phyloP scores from a whole-genome alignment of 1,140 invertebrate genomes.

The Drosophila prosaltans region DNA sequence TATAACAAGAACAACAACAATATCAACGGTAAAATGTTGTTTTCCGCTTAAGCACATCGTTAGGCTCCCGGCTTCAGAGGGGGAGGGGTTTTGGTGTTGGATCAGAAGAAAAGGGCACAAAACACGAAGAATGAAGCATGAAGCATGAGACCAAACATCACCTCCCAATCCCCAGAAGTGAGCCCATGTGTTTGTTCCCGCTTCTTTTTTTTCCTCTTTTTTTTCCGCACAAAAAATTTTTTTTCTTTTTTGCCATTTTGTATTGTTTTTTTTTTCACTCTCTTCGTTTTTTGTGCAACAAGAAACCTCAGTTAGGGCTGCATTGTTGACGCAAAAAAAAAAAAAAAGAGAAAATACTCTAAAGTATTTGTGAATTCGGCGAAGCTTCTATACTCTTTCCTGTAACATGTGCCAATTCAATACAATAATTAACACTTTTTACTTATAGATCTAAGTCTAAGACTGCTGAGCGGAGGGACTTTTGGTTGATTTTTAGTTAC shows the following conservation, averaged over 20 bases:
- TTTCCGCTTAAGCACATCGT: conserved; percentile 79
- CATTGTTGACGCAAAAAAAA: conserved; percentile 16
- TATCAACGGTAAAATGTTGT: conserved; percentile 63
- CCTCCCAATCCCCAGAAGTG: conserved; percentile 45
- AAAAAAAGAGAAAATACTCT: conserved; percentile 2
- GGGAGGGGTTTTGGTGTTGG: not conserved
- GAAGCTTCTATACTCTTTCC: conserved; percentile 1
- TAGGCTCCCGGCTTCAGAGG: conserved; percentile 26
- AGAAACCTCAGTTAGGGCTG: conserved; percentile 22
- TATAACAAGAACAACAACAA: conserved; percentile 6
- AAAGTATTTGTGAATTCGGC: not conserved
- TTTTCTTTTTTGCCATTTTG: conserved; percentile 24
- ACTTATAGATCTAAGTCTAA: too few relatives aligned
- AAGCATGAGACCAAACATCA: conserved; percentile 17
- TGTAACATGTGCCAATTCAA: not conserved
- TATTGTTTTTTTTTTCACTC: conserved; percentile 43
- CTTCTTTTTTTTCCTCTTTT: conserved; percentile 5
- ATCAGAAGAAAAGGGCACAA: conserved; percentile 11
- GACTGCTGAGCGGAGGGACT: too few relatives aligned
- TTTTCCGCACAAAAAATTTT: conserved; percentile 31
- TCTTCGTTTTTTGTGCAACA: conserved; percentile 14
- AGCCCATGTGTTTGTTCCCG: conserved; percentile 14
- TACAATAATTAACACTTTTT: too few relatives aligned
- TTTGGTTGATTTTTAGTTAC: too few relatives aligned
- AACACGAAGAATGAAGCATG: conserved; percentile 4